Base-by-base conservation (phyloP, 64 coral and sea anemone species). In the Hydrozoanthus tunicans region DNA sequence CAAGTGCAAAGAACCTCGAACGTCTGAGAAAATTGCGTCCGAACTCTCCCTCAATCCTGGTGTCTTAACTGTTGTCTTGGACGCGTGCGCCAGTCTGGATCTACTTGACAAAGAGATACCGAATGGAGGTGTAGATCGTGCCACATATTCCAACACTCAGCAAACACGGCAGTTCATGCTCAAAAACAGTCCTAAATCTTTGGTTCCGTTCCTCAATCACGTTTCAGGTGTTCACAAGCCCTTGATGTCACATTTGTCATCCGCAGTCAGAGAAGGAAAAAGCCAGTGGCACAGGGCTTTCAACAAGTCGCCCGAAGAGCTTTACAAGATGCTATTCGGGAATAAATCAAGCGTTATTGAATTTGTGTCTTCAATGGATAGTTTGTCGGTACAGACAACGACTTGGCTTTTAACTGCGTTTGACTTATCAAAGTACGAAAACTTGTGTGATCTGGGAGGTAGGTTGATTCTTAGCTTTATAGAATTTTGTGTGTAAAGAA, bases 381-480 rank as follows among this genome's bases (percentile, higher is more conserved):
- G 77, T 43, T 82, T 85, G 3, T 92, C 89, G 58, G 64, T 75
- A 53, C 82, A 90, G 53, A 58, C 78, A 25, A 68, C 69, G 70
- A 59, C 61, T 8, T 83, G 58, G 17, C 77, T 92, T 53, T 52
- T 89, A 14, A 92, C 43, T 7, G 90, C 90, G 10, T 95, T 95
- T 78, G 84, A 95, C 6, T 70, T 92, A 62, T 11, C 76, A 3
- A 20, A 61, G 6, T 95, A 81, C 17, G 14, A 55, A 9, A 17
- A 15, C 6, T 84, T 90, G 62, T 96, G 94, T 91, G 94, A 96
- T 56, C 81, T 96, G 15, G 94, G 91, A 6, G 91, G 94, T 96
- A 58, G 64, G 91, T 90, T 15, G 10, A 7, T 12, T 20, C 6
- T 43, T 43, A 43, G 32, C 32, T 43, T 43, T 43, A 2, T 43